Base-by-base conservation (phyloP, 2,888 invertebrate species). In the Leucophenga montana region DNA sequence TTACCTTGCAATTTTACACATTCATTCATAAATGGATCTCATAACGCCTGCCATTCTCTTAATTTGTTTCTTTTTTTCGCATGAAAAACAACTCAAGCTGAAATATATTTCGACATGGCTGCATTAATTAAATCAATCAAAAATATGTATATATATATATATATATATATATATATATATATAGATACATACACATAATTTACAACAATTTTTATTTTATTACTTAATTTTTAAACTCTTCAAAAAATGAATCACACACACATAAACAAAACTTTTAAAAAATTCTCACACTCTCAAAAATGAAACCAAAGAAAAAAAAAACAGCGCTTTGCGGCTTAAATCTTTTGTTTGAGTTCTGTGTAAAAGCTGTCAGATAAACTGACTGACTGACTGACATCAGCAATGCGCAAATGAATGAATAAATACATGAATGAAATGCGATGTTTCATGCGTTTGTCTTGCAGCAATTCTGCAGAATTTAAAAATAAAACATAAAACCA, bases 381-480 rank as follows among this genome's bases (percentile, higher is more conserved):
- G 8, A 56, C 39, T 11, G 39, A 39, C 39, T 8, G 39, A 39
- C 39, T 39, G 39, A 11, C 39, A 39, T 5, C 11, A 39, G 39
- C 11, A 39, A 39, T 39, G 39, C 39, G 8, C 39, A 39, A 39
- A 39, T 39, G 39, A 39, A 39, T 39, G 11, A 11, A 39, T 39
- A 39, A 39, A 39, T 39, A 39, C 3, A 11, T 39, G 39, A 39
- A 8, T 39, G 39, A 39, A 11, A 8, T 39, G 39, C 39, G 11
- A 8, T 1, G 11, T 8, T 46, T 70, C 53, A 22, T 53, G 67
- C 27, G 27, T 27, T 27, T 27, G 27, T 27, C 27, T 27, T 27
- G 27, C 27, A 70, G 68, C 73, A 77, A 75, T 82, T 80, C 84
- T 78, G 68, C 76, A 73, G 82, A 80, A 75, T 31, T 61, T 27